Conservation (phyloP, 2,888 invertebrate species). For the Osmoderma eremita region DNA sequence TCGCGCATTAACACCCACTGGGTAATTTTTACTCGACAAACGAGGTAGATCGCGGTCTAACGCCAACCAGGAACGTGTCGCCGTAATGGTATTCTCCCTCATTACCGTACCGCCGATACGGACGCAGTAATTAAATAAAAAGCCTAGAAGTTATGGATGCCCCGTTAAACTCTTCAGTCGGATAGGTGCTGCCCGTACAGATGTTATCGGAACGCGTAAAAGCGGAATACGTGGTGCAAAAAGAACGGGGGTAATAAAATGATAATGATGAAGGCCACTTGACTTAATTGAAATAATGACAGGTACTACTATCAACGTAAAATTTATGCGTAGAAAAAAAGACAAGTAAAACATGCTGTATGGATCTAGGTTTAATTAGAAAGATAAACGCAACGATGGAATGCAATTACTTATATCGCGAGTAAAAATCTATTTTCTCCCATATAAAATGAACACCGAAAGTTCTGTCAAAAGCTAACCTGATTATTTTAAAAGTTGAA, state of each 20-base stretch:
- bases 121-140: slow-evolving; percentile 19
- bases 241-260: slow-evolving; percentile 2
- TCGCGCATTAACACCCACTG: background rate
- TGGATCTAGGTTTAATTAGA: no score
- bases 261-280: background rate
- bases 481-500: no score
- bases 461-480: no score
- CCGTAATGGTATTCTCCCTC: background rate
- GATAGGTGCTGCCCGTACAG: background rate
- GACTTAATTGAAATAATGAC: slow-evolving; percentile 21
- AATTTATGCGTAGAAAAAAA: no score
- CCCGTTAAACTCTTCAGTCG: slow-evolving; percentile 6
- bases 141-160: slow-evolving; percentile 9
- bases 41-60: background rate
- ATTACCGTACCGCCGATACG: background rate
- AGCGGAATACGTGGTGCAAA: background rate
- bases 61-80: background rate
- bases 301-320: no score
- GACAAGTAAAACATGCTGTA: no score
- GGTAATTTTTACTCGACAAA: background rate
- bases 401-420: no score
- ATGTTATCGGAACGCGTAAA: background rate
- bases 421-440: no score
- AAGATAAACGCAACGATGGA: no score
- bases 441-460: no score